Evolutionary conservation across 2,113 vertebrate species (phyloP).

Genomic region (Hyperoodon ampullatus): DNA sequence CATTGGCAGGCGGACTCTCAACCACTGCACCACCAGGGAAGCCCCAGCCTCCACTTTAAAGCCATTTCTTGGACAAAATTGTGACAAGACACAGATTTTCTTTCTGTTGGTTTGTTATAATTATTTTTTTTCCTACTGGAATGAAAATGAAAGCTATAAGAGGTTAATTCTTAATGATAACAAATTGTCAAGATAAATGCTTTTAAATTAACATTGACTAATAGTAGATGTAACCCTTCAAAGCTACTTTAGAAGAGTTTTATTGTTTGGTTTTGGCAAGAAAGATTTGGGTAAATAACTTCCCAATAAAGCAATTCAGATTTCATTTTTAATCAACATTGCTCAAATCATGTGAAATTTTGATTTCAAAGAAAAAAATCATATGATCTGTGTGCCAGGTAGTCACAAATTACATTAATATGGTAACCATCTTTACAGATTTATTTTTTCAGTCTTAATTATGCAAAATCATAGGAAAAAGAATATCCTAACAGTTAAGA

Average conservation of each 20-base stretch:
- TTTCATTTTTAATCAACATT: neutral
- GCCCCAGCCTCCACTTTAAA: neutral
- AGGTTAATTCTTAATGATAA: neutral
- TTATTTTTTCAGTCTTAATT: neutral
- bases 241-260: neutral
- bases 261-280: neutral
- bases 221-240: neutral
- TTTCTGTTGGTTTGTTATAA: neutral
- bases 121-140: neutral
- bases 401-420: neutral
- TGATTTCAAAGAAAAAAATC: neutral
- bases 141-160: neutral
- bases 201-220: neutral
- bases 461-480: neutral
- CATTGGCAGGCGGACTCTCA: no score
- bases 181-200: neutral
- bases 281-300: neutral
- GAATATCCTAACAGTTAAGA: neutral
- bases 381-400: neutral
- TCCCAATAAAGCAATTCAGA: neutral
- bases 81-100: neutral
- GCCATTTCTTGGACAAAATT: neutral
- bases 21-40: no score
- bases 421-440: neutral
- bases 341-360: neutral